Conservation (phyloP, 1,140 invertebrate genomes). For the Dinothrombium tinctorium region DNA sequence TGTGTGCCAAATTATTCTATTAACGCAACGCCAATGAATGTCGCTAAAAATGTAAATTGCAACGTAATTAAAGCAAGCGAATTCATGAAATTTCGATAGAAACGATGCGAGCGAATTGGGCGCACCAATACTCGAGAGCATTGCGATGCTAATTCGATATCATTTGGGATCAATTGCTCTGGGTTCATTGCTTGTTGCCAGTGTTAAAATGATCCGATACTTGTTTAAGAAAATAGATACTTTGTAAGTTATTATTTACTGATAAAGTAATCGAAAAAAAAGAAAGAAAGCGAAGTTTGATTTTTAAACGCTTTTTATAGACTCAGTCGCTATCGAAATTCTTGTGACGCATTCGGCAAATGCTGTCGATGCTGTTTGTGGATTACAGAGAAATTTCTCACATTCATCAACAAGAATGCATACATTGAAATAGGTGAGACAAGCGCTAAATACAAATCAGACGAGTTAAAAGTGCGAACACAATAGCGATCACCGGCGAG, state of each 20-base stretch:
- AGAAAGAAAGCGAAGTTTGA: neutral
- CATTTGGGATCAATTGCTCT: slow-evolving; percentile 52
- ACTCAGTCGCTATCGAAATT: slow-evolving; percentile 2
- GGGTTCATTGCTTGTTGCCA: slow-evolving; percentile 43
- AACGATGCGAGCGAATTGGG: slow-evolving; percentile 34
- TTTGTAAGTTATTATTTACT: slow-evolving; percentile 15
- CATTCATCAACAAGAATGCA: slow-evolving; percentile 45
- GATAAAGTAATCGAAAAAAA: slow-evolving; percentile 20
- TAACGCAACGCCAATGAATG: too few species aligned
- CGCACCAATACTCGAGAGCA: slow-evolving; percentile 30
- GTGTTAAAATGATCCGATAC: slow-evolving; percentile 37
- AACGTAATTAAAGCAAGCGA: too few species aligned
- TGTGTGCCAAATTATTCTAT: too few species aligned
- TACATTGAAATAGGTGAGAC: slow-evolving; percentile 46
- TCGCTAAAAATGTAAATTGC: too few species aligned
- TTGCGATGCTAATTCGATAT: slow-evolving; percentile 33
- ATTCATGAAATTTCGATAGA: too few species aligned
- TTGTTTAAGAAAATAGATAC: slow-evolving; percentile 27
- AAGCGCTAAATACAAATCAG: neutral
- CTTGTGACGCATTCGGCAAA: slow-evolving; percentile 17
- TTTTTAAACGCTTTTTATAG: too few species aligned
- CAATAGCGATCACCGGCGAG: slow-evolving; percentile 39
- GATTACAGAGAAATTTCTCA: slow-evolving; percentile 44
- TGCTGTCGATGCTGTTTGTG: slow-evolving; percentile 45
- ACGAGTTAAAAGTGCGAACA: neutral